Evolutionary conservation across 2,888 invertebrate genomes (phyloP).

Genomic region (Sepioteuthis lessoniana): DNA sequence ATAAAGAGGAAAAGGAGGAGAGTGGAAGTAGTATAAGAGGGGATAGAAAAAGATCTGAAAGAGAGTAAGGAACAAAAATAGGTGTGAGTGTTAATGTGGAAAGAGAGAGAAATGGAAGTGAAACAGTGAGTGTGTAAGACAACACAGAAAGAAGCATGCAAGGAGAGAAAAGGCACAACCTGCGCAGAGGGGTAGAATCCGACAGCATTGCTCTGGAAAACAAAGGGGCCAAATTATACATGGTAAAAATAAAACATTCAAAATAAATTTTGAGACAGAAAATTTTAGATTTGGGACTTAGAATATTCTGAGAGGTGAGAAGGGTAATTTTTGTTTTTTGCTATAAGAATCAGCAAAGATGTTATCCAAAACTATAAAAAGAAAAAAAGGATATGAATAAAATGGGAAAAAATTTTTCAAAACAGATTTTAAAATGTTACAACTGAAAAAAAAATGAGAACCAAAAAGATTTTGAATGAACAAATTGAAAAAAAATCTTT

Average conservation of each 20-base stretch:
- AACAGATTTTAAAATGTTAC: neutral
- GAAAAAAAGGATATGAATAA: neutral
- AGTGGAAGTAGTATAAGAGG: neutral
- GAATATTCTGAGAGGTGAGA: too few species aligned
- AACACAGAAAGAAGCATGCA: slow-evolving; percentile 42
- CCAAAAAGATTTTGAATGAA: neutral
- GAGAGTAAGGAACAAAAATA: neutral
- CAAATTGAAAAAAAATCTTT: neutral
- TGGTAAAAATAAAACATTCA: neutral
- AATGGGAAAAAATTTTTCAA: neutral
- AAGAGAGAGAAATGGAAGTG: neutral
- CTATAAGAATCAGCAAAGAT: neutral
- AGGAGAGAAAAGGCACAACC: slow-evolving; percentile 37
- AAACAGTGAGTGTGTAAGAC: neutral
- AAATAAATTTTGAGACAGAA: neutral
- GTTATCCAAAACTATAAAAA: neutral
- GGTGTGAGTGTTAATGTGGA: neutral
- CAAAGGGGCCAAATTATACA: neutral
- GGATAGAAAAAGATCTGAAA: neutral
- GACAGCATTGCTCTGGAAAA: slow-evolving; percentile 48
- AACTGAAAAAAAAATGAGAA: neutral
- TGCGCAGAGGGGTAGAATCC: slow-evolving; percentile 42
- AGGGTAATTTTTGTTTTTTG: neutral
- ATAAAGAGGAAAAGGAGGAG: neutral
- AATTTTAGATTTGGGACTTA: too few species aligned